Evolutionary conservation across 2,888 invertebrate species (phyloP), one percentile per base, ranked within the genome.

Genomic region (Coenonympha glycerion): DNA sequence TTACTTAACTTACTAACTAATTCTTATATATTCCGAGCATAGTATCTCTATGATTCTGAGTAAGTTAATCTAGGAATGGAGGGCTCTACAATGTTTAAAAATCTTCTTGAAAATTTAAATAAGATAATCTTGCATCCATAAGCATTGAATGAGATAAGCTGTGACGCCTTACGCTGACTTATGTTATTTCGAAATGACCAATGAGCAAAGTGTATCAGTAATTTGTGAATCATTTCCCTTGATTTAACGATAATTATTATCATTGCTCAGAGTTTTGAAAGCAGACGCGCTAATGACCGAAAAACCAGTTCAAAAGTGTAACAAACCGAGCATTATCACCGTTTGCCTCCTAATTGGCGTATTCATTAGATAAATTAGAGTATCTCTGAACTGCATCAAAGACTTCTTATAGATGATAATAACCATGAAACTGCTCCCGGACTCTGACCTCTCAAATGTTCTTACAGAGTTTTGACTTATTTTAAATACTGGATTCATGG

Each of bases 321-420:
- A 37, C 26, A 49, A 39, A 44, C 18, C 37, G 15, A 42, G 26
- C 34, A 44, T 47, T 56, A 53, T 56, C 49, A 34, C 30, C 36
- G 46, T 49, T 58, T 45, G 49, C 56, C 64, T 62, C 60, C 62
- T 65, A 59, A 69, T 66, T 72, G 70, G 63, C 61, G 57, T 61
- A 62, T 65, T 69, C 66, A 71, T 74, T 77, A 71, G 58, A 65
- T 56, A 64, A 62, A 66, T 75, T 73, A 73, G 65, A 61, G 57
- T 51, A 59, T 60, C 67, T 68, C 59, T 69, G 53, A 63, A 64
- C 54, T 56, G 59, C 56, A 50, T 58, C 63, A 63, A 62, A 64
- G 63, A 61, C 30, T 34, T 30, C 15, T 55, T 48, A n/a, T n/a
- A n/a, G 37, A 48, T 16, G 37, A 49, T 26, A 37, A 44, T 39